These are phyloP conservation scores for Cyprinodon tularosa DNA, from an alignment of 2,113 vertebrate species.

Conservation along the genomic window DNA sequence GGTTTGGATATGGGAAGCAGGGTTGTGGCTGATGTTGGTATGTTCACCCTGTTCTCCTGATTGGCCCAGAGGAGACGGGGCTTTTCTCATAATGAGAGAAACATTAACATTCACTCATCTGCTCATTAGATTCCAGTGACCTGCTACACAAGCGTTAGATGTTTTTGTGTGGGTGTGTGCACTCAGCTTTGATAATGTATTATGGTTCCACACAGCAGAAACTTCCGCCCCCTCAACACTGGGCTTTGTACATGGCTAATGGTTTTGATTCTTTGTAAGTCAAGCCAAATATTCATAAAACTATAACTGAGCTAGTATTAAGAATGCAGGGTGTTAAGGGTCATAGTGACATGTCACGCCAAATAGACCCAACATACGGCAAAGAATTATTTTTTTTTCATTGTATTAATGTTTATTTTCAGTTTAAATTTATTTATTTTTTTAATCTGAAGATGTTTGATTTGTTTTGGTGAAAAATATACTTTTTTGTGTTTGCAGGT, in stretches of 20 bases:
- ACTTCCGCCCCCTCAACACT: constrained; percentile 12
- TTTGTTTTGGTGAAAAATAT: neutral
- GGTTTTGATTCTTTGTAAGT: constrained; percentile 20
- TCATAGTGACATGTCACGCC: neutral
- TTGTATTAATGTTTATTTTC: neutral
- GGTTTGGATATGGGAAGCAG: constrained; percentile 28
- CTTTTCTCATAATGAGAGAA: constrained; percentile 65
- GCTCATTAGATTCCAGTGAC: constrained; percentile 63
- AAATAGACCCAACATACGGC: neutral
- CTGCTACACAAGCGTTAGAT: constrained; percentile 49
- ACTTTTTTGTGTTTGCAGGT: constrained; percentile 78
- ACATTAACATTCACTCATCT: constrained; percentile 69
- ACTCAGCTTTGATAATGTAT: constrained; percentile 48
- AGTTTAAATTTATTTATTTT: too few species aligned
- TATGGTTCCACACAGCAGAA: constrained; percentile 31
- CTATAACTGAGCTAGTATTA: constrained; percentile 2
- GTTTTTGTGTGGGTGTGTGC: constrained; percentile 48
- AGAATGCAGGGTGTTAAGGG: neutral
- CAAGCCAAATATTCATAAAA: constrained; percentile 16
- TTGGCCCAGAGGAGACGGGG: constrained; percentile 44
- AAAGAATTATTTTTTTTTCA: neutral
- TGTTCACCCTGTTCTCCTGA: constrained; percentile 47
- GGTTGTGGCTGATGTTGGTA: constrained; percentile 23
- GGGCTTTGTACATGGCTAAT: constrained; percentile 14
- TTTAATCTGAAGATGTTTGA: neutral